Conservation (phyloP, 2,113 vertebrate species). For the Ceratotherium simum region DNA sequence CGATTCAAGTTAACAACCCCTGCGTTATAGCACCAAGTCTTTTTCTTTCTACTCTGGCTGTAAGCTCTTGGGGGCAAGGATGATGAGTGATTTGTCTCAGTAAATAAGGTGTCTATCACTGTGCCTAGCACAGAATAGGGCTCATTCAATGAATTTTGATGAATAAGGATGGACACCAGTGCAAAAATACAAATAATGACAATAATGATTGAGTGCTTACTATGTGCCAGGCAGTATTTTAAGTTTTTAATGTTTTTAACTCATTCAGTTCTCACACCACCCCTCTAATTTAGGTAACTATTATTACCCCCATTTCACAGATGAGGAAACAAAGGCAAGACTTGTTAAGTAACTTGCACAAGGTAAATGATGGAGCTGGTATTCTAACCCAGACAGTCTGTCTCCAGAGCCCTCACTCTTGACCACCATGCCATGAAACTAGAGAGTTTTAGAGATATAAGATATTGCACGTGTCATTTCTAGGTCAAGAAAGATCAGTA, state of each 20-base stretch:
- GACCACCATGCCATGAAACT: not conserved
- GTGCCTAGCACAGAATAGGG: not conserved
- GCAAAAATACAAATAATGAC: conserved; percentile 42
- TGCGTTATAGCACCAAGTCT: not conserved
- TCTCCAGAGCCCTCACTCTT: not conserved
- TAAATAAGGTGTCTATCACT: not conserved
- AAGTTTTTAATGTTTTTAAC: not conserved
- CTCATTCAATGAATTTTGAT: not conserved
- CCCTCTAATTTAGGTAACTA: not conserved
- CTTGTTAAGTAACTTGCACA: not conserved
- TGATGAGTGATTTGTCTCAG: not conserved
- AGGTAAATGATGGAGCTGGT: not conserved
- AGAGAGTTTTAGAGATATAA: not conserved
- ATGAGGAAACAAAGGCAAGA: not conserved
- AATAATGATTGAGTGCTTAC: not conserved
- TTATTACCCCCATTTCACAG: not conserved
- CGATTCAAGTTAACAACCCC: not conserved
- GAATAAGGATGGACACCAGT: not conserved
- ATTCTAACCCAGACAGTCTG: not conserved
- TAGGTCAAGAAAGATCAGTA: conserved; percentile 42
- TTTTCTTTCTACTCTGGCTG: conserved; percentile 14
- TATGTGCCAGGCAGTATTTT: not conserved
- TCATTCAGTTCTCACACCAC: not conserved
- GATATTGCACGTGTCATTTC: not conserved
- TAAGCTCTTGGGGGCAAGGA: not conserved